A percentile compares a stretch with the other conserved stretches of the same genome.
Evolutionary conservation across 2,113 vertebrate species (phyloP).

Genomic region (Collichthys lucidus): DNA sequence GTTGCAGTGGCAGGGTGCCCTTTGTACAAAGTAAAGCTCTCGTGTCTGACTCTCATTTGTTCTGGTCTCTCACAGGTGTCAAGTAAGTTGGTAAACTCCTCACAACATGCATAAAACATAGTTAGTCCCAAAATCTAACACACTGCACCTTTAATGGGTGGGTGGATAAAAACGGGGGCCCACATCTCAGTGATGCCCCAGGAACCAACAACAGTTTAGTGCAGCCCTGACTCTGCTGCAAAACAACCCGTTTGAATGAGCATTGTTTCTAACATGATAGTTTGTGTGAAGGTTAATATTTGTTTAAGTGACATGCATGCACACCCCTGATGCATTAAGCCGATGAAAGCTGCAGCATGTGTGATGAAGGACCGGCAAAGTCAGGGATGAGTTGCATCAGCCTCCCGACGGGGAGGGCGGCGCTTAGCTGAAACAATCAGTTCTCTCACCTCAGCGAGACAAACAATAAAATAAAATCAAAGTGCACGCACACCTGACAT

Average conservation of each 20-base stretch:
- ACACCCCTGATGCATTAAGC: not conserved
- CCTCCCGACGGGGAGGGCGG: conserved; percentile 68
- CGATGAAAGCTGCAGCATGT: not conserved
- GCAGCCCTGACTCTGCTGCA: not conserved
- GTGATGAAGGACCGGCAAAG: conserved; percentile 60
- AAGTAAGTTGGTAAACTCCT: no score
- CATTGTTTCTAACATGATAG: not conserved
- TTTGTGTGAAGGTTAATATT: not conserved
- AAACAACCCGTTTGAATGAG: not conserved
- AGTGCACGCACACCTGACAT: no score
- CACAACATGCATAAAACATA: no score
- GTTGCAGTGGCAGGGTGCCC: no score
- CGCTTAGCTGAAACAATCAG: conserved; percentile 44
- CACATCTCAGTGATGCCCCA: no score
- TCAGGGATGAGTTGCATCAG: conserved; percentile 89
- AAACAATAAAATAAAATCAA: not conserved
- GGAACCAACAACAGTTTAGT: no score
- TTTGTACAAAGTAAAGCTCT: no score
- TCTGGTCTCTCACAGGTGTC: no score
- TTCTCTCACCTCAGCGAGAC: not conserved
- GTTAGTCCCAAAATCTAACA: no score
- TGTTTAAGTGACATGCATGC: not conserved
- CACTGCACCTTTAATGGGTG: no score
- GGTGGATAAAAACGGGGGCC: no score
- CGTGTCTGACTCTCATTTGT: no score